Conservation (phyloP, 92 coral and sea anemone genomes). For the Parazoanthus atlanticus region DNA sequence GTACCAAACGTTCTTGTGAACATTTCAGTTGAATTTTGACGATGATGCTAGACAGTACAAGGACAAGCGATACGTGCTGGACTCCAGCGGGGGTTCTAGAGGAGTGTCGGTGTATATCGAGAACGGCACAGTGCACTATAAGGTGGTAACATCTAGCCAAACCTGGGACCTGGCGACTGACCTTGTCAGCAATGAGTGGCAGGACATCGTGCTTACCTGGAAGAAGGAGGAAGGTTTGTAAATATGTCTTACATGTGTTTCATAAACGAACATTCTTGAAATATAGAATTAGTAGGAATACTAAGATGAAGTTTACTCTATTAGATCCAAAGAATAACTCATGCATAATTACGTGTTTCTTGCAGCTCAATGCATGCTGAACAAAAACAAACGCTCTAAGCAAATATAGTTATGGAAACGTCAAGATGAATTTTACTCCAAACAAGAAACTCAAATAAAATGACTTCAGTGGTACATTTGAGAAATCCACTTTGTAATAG, state of each 20-base stretch:
- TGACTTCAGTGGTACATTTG: neutral
- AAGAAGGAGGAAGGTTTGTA: constrained; percentile 81
- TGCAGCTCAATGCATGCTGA: no score
- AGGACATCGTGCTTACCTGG: constrained; percentile 95
- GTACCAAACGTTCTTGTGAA: neutral
- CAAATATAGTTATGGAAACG: no score
- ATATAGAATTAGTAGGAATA: no score
- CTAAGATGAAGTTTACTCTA: no score
- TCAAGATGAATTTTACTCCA: neutral
- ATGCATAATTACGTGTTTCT: no score
- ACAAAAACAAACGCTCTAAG: neutral
- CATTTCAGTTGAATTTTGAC: constrained; percentile 85
- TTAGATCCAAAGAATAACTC: no score
- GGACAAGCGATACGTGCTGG: constrained; percentile 86
- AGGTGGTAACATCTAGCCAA: constrained; percentile 86
- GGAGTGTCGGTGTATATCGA: constrained; percentile 86
- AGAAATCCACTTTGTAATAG: neutral
- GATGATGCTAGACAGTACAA: constrained; percentile 84
- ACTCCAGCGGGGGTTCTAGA: constrained; percentile 91
- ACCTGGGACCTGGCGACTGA: constrained; percentile 96
- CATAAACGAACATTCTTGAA: no score
- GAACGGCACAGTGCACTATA: constrained; percentile 81
- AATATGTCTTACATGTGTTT: no score
- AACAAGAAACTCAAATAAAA: neutral
- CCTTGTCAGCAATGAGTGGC: constrained; percentile 95